Conservation (phyloP, 1,140 invertebrate genomes). For the Hetaerina americana region DNA sequence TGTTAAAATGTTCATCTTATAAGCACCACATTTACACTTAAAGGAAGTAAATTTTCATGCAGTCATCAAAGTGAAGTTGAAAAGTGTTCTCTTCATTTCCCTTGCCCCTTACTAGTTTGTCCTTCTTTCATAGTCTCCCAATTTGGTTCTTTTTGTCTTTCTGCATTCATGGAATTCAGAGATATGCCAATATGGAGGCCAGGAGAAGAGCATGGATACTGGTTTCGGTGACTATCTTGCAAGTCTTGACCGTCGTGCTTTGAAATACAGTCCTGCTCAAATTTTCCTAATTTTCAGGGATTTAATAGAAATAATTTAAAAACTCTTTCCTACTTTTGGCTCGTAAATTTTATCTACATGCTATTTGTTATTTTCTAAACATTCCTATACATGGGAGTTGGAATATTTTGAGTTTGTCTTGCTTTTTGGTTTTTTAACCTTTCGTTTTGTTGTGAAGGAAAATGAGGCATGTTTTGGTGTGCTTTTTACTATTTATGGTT, state of each 20-base stretch:
- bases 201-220: conserved; percentile 8
- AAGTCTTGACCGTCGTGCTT: neutral
- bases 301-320: neutral
- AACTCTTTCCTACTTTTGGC: neutral
- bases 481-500: neutral
- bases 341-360: neutral
- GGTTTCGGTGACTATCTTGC: conserved; percentile 13
- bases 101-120: neutral
- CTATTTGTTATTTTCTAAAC: neutral
- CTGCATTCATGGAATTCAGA: neutral
- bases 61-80: neutral
- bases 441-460: neutral
- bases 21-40: too few species aligned
- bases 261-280: neutral
- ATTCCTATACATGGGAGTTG: neutral
- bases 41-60: neutral
- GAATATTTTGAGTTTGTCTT: neutral
- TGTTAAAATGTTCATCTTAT: too few species aligned
- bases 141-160: neutral
- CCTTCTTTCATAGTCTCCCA: neutral
- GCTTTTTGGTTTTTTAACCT: neutral
- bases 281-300: conserved; percentile 1
- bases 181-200: conserved; percentile 3
- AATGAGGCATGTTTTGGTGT: neutral
- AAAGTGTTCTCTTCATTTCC: neutral